A percentile compares a stretch with the other conserved stretches of the same genome.
These are phyloP conservation scores for Avahi laniger DNA, from an alignment of 2,797 vertebrate species.

Conservation along the genomic window DNA sequence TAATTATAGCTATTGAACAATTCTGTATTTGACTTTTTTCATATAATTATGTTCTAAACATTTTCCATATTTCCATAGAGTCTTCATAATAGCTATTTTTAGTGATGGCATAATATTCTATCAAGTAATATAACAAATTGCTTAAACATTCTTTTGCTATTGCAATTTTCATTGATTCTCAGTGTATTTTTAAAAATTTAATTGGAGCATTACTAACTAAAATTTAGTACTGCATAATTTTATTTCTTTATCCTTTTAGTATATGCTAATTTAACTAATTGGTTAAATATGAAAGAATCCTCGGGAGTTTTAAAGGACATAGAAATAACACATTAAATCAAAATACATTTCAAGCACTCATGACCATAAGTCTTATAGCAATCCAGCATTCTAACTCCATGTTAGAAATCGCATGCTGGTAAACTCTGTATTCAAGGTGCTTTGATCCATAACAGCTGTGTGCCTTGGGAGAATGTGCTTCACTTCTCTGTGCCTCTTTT, in stretches of 20 bases:
- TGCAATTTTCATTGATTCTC: constrained; percentile 19
- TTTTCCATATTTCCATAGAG: neutral
- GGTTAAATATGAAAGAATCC: neutral
- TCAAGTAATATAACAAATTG: neutral
- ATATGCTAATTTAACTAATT: neutral
- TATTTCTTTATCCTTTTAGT: neutral
- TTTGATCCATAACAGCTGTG: neutral
- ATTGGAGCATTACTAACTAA: neutral
- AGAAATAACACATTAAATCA: neutral
- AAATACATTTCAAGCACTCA: neutral
- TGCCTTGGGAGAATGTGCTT: neutral
- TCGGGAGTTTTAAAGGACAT: neutral
- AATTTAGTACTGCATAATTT: neutral
- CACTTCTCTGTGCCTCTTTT: neutral
- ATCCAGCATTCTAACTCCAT: neutral
- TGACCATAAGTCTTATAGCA: neutral
- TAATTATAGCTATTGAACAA: constrained; percentile 12
- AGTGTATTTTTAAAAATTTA: neutral
- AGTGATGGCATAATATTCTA: constrained; percentile 7
- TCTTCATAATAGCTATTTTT: constrained; percentile 18
- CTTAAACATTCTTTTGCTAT: neutral
- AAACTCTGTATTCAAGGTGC: neutral
- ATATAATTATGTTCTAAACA: constrained; percentile 11
- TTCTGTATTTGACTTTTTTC: neutral
- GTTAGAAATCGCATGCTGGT: neutral